Percentiles rank a stretch among this genome's conserved stretches.
Conservation (phyloP, 2,888 invertebrate genomes). For the Penaeus monodon region DNA sequence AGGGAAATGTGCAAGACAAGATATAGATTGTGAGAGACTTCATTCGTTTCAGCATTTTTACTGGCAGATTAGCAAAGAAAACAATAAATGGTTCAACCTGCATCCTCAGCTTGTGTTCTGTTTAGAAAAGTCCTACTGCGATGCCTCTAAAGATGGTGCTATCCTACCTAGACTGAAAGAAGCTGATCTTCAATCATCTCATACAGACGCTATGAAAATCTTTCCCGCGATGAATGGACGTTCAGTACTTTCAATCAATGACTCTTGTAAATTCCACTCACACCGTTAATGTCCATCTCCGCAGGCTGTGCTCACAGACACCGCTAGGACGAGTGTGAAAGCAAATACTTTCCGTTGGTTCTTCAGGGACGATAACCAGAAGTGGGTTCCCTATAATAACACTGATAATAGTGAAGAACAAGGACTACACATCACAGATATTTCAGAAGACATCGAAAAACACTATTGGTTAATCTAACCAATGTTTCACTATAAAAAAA, state of each 20-base stretch:
- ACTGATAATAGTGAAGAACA: not conserved
- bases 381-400: constrained; percentile 15
- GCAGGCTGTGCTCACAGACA: constrained; percentile 1
- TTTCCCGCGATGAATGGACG: not conserved
- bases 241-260: constrained; percentile 10
- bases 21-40: constrained; percentile 13
- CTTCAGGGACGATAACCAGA: not conserved
- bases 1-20: not conserved
- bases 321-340: too few species aligned
- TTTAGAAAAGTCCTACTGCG: constrained; percentile 6
- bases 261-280: too few species aligned
- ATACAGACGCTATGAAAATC: not conserved
- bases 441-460: constrained; percentile 1
- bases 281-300: not conserved
- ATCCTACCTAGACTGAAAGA: not conserved
- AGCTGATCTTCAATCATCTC: not conserved
- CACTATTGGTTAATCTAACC: not conserved
- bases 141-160: not conserved
- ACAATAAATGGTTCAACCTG: not conserved
- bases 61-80: constrained; percentile 1
- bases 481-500: too few species aligned
- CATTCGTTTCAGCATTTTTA: constrained; percentile 8
- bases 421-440: not conserved
- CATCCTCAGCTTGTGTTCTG: not conserved
- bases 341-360: not conserved